Base-by-base conservation (phyloP, 2,888 invertebrate species). In the Drosophila recens region DNA sequence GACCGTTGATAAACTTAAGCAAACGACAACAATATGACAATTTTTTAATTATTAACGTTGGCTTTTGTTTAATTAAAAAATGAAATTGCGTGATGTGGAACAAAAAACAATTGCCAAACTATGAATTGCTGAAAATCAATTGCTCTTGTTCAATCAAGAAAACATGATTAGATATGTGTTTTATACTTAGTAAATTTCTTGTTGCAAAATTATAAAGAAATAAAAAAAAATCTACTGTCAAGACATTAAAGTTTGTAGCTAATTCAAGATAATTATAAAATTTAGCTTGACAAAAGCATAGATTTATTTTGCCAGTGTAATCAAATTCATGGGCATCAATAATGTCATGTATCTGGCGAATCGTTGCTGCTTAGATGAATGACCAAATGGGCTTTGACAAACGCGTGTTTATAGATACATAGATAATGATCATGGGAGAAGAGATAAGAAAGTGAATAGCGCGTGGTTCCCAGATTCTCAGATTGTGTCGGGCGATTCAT, bases 1-100 rank as follows among this genome's bases (percentile, higher is more conserved):
- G 45, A 61, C 15, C 42, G 67, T 54, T 67, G 75, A 84, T 80
- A 83, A 88, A 80, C 75, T 72, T 86, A 88, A 88, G 76, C 80
- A 78, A 84, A 88, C 83, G 83, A 77, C 88, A 82, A 67, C 61
- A 76, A 82, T 49, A 84, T 70, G 86, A 83, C 83, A 83, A 82
- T 78, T 88, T 83, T 83, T 82, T 77, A 77, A 77, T 77, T 77
- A 77, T 79, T 62, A 79, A 67, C 56, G 66, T 53, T 61, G n/a
- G 46, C 73, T 66, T 67, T 76, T 80, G 78, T 78, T 82, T 78
- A 84, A 85, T 84, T 87, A 75, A 63, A 80, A 61, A 30, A 38
- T 0, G 36, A 36, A 11, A 45, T 40, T 11, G 46, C 17, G 49
- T 17, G n/a, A 20, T 20, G 34, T 8, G 10, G 11, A 11, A 0